Evolutionary conservation across 2,888 invertebrate species (phyloP).

Genomic region (Caenorhabditis imperialis): DNA sequence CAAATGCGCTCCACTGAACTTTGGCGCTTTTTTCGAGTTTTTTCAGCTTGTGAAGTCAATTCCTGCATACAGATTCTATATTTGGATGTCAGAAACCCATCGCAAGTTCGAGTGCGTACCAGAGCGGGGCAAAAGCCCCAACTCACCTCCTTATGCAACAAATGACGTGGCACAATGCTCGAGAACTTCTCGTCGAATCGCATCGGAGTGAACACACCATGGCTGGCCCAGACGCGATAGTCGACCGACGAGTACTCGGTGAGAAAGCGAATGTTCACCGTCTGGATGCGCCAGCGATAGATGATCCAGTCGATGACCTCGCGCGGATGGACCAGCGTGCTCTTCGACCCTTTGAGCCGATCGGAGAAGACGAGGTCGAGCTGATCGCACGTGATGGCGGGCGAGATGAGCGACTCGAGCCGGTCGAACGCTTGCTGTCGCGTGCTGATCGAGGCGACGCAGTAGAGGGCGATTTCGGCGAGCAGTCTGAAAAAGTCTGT

Average conservation of each 20-base stretch:
- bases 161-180: too few relatives aligned
- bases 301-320: constrained; percentile 50
- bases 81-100: too few relatives aligned
- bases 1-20: too few relatives aligned
- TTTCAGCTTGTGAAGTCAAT: too few relatives aligned
- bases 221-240: constrained; percentile 17
- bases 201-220: constrained; percentile 36
- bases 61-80: too few relatives aligned
- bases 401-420: constrained; percentile 10
- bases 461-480: constrained; percentile 33
- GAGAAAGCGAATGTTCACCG: constrained; percentile 41
- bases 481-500: constrained; percentile 41
- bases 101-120: too few relatives aligned
- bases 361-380: constrained; percentile 54
- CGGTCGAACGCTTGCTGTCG: constrained; percentile 26
- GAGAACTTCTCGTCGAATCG: constrained; percentile 41
- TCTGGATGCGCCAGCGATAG: constrained; percentile 28
- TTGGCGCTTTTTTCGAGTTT: too few relatives aligned
- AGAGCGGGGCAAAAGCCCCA: too few relatives aligned
- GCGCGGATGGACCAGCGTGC: constrained; percentile 35
- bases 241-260: constrained; percentile 43
- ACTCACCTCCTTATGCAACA: too few relatives aligned
- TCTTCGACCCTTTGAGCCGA: constrained; percentile 27
- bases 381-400: constrained; percentile 27
- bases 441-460: constrained; percentile 4